Base-by-base conservation (phyloP, 2,113 vertebrate species). In the Ifrita kowaldi region DNA sequence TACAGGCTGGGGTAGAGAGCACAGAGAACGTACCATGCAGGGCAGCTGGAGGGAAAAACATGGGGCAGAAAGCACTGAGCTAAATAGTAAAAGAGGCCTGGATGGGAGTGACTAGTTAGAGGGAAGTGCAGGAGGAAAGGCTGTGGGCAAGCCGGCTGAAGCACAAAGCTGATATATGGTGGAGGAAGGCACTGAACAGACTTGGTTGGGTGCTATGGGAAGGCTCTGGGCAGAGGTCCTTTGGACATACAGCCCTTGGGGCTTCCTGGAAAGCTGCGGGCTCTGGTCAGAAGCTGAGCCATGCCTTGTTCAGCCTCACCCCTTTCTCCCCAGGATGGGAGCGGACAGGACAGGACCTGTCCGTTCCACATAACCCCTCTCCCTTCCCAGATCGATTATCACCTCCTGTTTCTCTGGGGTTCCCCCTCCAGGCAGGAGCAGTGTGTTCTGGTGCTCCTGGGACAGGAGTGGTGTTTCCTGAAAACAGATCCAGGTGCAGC, bases 401-500 rank as follows among this genome's bases (percentile, higher is more conserved):
- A 7, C 17, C n/a, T 85, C 44, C 21, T 2, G 2, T 42, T 87
- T 68, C 65, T 81, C 64, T 49, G 13, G 2, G 2, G 78, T 46
- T 84, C 16, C 17, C 30, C 17, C 13, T 87, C 62, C n/a, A 53
- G 57, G 53, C n/a, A 79, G 47, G 37, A 95, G 49, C 28, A 56
- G 28, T 13, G 39, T 35, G 53, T 80, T 55, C 53, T 13, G 23
- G 28, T 60, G 41, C 17, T 12, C 7, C 46, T 17, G 26, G 37
- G n/a, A 59, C n/a, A 65, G 41, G 32, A 63, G n/a, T 73, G 53
- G 12, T 59, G 26, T 69, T 76, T 76, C 32, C 46, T 49, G 47
- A 77, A 85, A 76, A 84, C 37, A 83, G 55, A 53, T 90, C 41
- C n/a, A 83, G n/a, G 21, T 80, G 59, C 57, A 93, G 41, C 44